Conservation (phyloP, 2,113 vertebrate species). For the Otolemur garnettii region DNA sequence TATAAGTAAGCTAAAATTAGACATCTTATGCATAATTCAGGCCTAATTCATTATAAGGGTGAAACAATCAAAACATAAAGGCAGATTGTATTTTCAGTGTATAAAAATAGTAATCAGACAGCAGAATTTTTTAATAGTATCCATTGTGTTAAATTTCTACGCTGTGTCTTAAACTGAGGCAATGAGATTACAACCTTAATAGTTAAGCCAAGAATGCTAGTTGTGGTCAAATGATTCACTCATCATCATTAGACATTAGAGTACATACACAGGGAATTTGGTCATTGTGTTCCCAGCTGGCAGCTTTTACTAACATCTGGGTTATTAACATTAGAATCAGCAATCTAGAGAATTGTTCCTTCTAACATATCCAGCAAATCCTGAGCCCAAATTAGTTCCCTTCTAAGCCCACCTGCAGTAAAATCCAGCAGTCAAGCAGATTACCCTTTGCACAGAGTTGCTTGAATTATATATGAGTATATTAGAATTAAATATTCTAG, state of each 20-base stretch:
- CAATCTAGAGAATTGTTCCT: constrained; percentile 89
- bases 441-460: constrained; percentile 41
- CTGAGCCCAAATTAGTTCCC: constrained; percentile 84
- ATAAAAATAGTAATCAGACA: constrained; percentile 48
- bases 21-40: not conserved
- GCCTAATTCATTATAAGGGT: not conserved
- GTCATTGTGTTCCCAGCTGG: constrained; percentile 89
- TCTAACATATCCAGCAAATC: constrained; percentile 86
- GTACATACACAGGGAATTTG: constrained; percentile 85
- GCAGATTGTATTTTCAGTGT: constrained; percentile 44
- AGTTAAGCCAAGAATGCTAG: constrained; percentile 79
- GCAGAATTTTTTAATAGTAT: constrained; percentile 60
- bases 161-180: constrained; percentile 56
- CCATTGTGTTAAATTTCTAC: constrained; percentile 65
- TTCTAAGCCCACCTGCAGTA: constrained; percentile 87
- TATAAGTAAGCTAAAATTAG: constrained; percentile 46
- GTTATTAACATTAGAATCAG: constrained; percentile 89
- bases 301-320: constrained; percentile 89
- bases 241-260: constrained; percentile 85
- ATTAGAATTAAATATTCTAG: constrained; percentile 59
- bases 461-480: constrained; percentile 24
- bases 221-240: constrained; percentile 86
- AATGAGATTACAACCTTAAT: constrained; percentile 79
- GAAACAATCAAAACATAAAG: constrained; percentile 66
- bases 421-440: constrained; percentile 75